A percentile compares a stretch with the other conserved stretches of the same genome.
These are phyloP conservation scores for Takifugu ocellatus DNA, from an alignment of 2,797 vertebrate genomes.

Conservation along the genomic window DNA sequence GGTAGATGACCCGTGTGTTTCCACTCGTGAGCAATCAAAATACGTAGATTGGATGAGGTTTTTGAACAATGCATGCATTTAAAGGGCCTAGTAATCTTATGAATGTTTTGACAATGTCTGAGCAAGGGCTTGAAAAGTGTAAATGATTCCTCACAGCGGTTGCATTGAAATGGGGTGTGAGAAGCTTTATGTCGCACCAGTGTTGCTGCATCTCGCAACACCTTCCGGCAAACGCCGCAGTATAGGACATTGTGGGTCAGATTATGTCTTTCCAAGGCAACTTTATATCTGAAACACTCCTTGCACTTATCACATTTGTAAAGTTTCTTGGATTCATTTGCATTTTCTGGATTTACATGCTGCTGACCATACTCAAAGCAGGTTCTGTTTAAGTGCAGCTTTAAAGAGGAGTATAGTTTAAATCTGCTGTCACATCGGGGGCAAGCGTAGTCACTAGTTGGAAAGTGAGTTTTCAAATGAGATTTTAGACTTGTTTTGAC, in stretches of 20 bases:
- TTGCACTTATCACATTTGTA: constrained; percentile 50
- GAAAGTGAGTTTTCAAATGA: constrained; percentile 64
- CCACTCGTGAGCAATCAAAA: constrained; percentile 59
- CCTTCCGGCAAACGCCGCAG: constrained; percentile 54
- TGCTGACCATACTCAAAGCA: constrained; percentile 47
- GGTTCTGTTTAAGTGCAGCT: constrained; percentile 44
- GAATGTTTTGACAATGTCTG: constrained; percentile 45
- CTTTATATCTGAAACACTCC: constrained; percentile 42
- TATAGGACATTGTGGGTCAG: constrained; percentile 57
- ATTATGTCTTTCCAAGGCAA: constrained; percentile 46
- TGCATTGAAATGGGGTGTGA: constrained; percentile 56
- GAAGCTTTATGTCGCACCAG: constrained; percentile 53
- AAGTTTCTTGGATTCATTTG: constrained; percentile 4
- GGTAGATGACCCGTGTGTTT: constrained; percentile 53
- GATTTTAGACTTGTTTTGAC: constrained; percentile 12
- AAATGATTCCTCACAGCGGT: constrained; percentile 53
- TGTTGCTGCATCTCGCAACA: constrained; percentile 30
- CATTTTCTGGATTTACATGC: constrained; percentile 16
- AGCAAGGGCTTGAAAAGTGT: constrained; percentile 44
- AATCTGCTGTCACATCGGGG: constrained; percentile 48
- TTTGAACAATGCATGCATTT: constrained; percentile 48
- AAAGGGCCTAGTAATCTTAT: constrained; percentile 44
- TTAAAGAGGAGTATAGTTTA: constrained; percentile 31
- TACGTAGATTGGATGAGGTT: constrained; percentile 15
- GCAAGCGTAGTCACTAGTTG: constrained; percentile 40